Conservation (phyloP, 2,113 vertebrate genomes). For the Ranitomeya imitator region DNA sequence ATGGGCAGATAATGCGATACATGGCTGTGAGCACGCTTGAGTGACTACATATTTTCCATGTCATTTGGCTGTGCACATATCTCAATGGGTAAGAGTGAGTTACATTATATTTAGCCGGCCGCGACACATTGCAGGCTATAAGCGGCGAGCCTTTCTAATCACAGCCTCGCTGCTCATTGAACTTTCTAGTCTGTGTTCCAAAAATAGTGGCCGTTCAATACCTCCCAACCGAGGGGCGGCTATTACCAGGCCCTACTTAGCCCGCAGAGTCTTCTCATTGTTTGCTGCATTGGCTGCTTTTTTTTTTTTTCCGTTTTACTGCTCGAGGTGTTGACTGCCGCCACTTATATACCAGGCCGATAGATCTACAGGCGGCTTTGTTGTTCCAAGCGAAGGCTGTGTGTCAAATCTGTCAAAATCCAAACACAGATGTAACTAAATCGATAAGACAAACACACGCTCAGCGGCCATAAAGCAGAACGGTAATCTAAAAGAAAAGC, state of each 20-base stretch:
- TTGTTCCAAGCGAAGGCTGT: not conserved
- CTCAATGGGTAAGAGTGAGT: slow-evolving; percentile 6
- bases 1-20: not conserved
- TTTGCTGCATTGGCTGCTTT: not conserved
- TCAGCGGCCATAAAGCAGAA: not conserved
- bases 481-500: not conserved
- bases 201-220: slow-evolving; percentile 40
- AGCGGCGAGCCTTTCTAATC: slow-evolving; percentile 14
- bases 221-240: slow-evolving; percentile 15
- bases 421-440: not conserved
- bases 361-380: slow-evolving; percentile 36
- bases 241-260: slow-evolving; percentile 34
- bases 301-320: not conserved
- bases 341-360: not conserved
- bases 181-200: slow-evolving; percentile 26
- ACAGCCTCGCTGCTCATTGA: not conserved
- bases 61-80: not conserved
- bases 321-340: slow-evolving; percentile 7
- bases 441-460: not conserved
- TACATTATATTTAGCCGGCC: slow-evolving; percentile 41
- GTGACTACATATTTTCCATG: slow-evolving; percentile 43
- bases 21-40: not conserved
- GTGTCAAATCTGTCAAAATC: slow-evolving; percentile 20
- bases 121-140: slow-evolving; percentile 19
- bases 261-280: not conserved